Evolutionary conservation across 2,888 invertebrate genomes (phyloP), one percentile per base, ranked within the genome.

Genomic region (Pterobdella sp.): DNA sequence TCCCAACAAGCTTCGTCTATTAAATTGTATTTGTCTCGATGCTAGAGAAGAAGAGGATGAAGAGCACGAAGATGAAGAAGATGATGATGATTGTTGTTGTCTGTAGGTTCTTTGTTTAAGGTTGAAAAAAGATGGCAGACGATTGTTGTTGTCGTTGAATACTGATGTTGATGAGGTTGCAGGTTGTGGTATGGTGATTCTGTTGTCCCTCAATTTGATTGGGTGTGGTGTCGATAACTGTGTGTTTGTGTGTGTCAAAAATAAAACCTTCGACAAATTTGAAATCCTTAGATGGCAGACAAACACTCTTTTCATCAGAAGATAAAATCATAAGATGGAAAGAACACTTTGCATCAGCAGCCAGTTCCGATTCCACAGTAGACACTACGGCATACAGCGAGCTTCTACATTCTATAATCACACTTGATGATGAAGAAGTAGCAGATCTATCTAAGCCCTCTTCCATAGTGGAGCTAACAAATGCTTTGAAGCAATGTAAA

Each of bases 141-240:
- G 63, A 7, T 35, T 7, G 65, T 32, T 31, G 31, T 7, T 65
- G 65, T 35, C 29, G 65, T 65, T 65, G 35, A 3, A 7, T 4
- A 65, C n/a, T 10, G 65, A 31, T 32, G 65, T 7, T 7, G 34
- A 4, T 2, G 34, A 35, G 4, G 65, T n/a, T 7, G 32, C 32
- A 34, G 35, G 18, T 4, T 2, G 31, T 3, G 34, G 14, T n/a
- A 26, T 56, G 10, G 26, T 65, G 65, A 10, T 3, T 35, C 37
- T 42, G 26, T 35, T 36, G 31, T 71, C 71, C 14, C 71, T 52
- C 52, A 56, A 52, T 52, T 71, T 71, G 31, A 71, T 71, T 29
- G 71, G 71, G 36, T 34, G 52, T 14, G 71, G 71, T n/a, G 71
- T 71, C 35, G 71, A 71, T n/a, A 71, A 36, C 71, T 71, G 63